Evolutionary conservation across 2,888 invertebrate species (phyloP), one percentile per base, ranked within the genome.

Genomic region (Halictus ligatus): DNA sequence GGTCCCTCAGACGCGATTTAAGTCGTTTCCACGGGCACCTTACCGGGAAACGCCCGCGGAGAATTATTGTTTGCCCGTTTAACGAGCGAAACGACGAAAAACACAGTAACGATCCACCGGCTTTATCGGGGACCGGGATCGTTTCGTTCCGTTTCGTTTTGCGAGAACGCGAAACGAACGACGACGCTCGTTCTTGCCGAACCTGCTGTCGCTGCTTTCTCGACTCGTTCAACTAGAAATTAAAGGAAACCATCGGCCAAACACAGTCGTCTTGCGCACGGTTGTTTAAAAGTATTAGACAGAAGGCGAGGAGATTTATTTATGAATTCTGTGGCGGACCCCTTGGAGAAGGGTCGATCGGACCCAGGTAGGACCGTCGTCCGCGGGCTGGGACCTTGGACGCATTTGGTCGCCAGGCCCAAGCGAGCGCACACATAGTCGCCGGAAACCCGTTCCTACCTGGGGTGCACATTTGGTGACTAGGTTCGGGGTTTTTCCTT

Each of bases 1-100:
- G 69, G 25, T 71, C 69, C 13, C 60, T 21, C 43, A 72, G 84
- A 80, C 73, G 78, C 84, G 86, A 81, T 84, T 86, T 80, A 86
- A 84, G 84, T 86, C 84, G 72, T 78, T 60, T 43, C 75, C 78
- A 75, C 80, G 78, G 40, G 50, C 78, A 46, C 60, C 77, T 80
- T 77, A 21, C 67, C 7, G 58, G 73, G 21, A 72, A 78, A 80
- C 77, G 71, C 7, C n/a, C 21, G 15, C 25, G 13, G 18, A 67
- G 74, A 85, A 83, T 79, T 82, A 84, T 84, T 60, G 83, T 73
- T 79, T 73, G 58, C 73, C 25, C 48, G 18, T 50, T 80, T 80
- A 64, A 83, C 79, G 69, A 15, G 40, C 69, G 2, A 15, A 64
- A 64, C 64, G 10, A 21, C 58, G 71, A 71, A 75, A 80, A 80